Evolutionary conservation across 2,797 vertebrate genomes (phyloP), one percentile per base, ranked within the genome.

Genomic region (Myoxocephalus aenaeus): DNA sequence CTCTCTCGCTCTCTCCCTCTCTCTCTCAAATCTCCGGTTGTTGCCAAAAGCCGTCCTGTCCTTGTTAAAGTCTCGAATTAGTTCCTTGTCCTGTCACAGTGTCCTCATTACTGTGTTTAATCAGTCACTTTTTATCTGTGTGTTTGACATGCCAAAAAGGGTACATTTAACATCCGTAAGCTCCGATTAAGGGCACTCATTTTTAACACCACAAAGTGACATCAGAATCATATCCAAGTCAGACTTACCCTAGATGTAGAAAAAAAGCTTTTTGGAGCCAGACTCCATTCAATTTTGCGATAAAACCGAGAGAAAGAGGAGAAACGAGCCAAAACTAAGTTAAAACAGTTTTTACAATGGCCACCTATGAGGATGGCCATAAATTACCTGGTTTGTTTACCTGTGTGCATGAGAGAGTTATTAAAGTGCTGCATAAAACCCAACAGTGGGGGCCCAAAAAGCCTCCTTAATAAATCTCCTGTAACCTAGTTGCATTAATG

Each of bases 401-500:
- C 93, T 93, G 88, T 93, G 93, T 50, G 94, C 92, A 93, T 92
- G 85, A 70, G 92, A 93, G 92, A 94, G 92, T 94, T 93, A 94
- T 95, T 95, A 94, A 95, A 94, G 92, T 91, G 87, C 89, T 79
- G 85, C 86, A 89, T 87, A 88, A 92, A 89, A 92, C 84, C 91
- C 87, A 80, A 83, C 90, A 90, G 90, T 87, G 90, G 86, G 88
- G 87, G 91, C 90, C 83, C 90, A 92, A 93, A 94, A 92, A 92
- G 87, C 90, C 86, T 87, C 84, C 91, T 87, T 92, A 94, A 95
- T 95, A 95, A 94, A 95, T 96, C 95, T 94, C 92, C 88, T 87
- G 90, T 94, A 95, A 96, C 95, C 94, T 90, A 95, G 89, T 95
- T 96, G 90, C 93, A 95, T 94, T 95, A 93, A 95, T 95, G 94